Percentiles rank a stretch among this genome's conserved stretches.
phyloP scores from a whole-genome alignment of 2,113 vertebrate genomes.

The Paedocypris sp. region DNA sequence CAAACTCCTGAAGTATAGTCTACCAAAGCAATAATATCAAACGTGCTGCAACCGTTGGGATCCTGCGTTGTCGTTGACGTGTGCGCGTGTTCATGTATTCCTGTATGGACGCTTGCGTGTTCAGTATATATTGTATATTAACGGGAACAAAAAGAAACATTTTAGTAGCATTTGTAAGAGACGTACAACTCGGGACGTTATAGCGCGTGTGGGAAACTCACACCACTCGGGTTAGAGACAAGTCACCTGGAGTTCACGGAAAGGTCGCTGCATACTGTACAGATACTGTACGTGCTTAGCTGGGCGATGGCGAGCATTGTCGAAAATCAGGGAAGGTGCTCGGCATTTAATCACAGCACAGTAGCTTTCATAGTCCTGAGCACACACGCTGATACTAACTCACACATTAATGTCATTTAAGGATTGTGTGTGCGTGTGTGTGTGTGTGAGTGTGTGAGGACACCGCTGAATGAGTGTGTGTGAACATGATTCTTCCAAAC shows the following conservation, averaged over 20 bases:
- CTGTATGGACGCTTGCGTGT: slow-evolving; percentile 9
- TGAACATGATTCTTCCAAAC: slow-evolving; percentile 26
- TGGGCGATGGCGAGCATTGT: slow-evolving; percentile 8
- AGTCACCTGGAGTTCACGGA: slow-evolving; percentile 21
- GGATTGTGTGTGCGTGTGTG: slow-evolving; percentile 29
- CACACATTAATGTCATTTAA: neutral
- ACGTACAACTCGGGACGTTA: slow-evolving; percentile 1
- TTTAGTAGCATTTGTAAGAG: slow-evolving; percentile 26
- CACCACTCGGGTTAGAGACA: slow-evolving; percentile 16
- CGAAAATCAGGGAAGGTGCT: slow-evolving; percentile 18
- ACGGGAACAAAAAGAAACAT: too few relatives aligned
- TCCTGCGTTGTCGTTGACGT: neutral
- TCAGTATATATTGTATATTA: slow-evolving; percentile 21
- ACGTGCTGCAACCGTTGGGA: slow-evolving; percentile 20
- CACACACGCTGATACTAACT: slow-evolving; percentile 1
- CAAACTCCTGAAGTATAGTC: slow-evolving; percentile 26
- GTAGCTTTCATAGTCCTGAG: slow-evolving; percentile 3
- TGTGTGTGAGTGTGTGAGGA: slow-evolving; percentile 35
- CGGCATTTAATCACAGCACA: slow-evolving; percentile 32
- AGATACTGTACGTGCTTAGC: slow-evolving; percentile 10
- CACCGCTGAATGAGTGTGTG: slow-evolving; percentile 24
- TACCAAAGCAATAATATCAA: slow-evolving; percentile 60
- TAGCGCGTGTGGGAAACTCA: slow-evolving; percentile 15
- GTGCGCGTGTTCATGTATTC: neutral
- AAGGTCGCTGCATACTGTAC: slow-evolving; percentile 2